Percentiles rank a stretch among this genome's conserved stretches.
These are phyloP conservation scores for Otolemur garnettii DNA, from an alignment of 2,113 vertebrate species.

Conservation along the genomic window DNA sequence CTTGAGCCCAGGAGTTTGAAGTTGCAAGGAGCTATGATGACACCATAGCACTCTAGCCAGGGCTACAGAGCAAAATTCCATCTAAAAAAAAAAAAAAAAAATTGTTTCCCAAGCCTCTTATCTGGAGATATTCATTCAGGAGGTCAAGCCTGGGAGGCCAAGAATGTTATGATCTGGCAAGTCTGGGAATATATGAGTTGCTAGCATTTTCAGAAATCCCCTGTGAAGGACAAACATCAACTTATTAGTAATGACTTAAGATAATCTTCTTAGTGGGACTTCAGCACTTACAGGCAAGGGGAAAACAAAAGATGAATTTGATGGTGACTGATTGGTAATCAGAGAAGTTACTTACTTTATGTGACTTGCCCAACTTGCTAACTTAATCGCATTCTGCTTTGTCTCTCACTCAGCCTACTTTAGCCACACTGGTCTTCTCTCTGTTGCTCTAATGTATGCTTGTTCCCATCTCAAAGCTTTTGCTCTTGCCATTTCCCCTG, in stretches of 20 bases:
- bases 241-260: constrained; percentile 19
- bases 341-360: not conserved
- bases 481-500: not conserved
- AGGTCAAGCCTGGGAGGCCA: not conserved
- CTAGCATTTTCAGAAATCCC: constrained; percentile 10
- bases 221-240: not conserved
- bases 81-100: not conserved
- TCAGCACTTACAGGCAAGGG: not conserved
- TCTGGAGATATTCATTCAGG: not conserved
- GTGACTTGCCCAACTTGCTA: not conserved
- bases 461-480: not conserved
- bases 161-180: constrained; percentile 34
- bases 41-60: no score
- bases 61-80: no score
- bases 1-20: no score
- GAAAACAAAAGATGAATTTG: not conserved
- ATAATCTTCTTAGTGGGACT: not conserved
- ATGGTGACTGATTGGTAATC: not conserved
- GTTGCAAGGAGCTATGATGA: no score
- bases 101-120: not conserved
- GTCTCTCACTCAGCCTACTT: not conserved
- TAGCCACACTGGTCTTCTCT: not conserved
- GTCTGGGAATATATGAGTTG: not conserved
- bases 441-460: not conserved
- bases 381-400: not conserved